Base-by-base conservation (phyloP, 2,797 vertebrate genomes). In the Rhadinocentrus ornatus region DNA sequence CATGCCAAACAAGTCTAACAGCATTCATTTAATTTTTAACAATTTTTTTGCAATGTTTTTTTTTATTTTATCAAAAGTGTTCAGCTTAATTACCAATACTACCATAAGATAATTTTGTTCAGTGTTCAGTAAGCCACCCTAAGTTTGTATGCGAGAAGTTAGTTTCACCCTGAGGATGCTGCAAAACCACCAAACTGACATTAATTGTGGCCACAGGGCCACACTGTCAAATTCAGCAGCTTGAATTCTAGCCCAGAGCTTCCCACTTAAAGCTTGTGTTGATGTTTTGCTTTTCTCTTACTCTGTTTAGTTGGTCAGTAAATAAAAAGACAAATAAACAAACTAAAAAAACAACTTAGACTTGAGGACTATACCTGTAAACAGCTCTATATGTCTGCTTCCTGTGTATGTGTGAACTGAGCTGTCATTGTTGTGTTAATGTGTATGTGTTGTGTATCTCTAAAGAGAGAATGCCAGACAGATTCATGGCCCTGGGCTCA, bases 401-500 rank as follows among this genome's bases (percentile, higher is more conserved):
- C 24, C 44, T 34, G 66, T 29, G 31, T 71, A 39, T 78, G 62
- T 67, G 69, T 75, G 73, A 73, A 70, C 37, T 18, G 20, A 22
- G 41, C 4, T 46, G 34, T 69, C 63, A 77, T 58, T 74, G 71
- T 44, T 44, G 79, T 50, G 37, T 66, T 59, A 58, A 69, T 67
- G 73, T 71, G 71, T 69, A 83, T 53, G 73, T 61, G 75, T 74
- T 75, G 54, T 78, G 71, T 75, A 52, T 48, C 70, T 84, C 85
- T 86, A 81, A 57, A 77, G 41, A 79, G 78, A 77, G 69, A 50
- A 61, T 76, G 71, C 88, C 91, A 83, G 72, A 71, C 68, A 20
- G 76, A 83, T 85, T 83, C 31, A 70, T 71, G 88, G 88, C 86
- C 87, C 82, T 15, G 56, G 91, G 85, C 86, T 93, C 71, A 88